Percentiles rank a stretch among this genome's conserved stretches.
Conservation (phyloP, 2,888 invertebrate genomes). For the Drosophila histrio region DNA sequence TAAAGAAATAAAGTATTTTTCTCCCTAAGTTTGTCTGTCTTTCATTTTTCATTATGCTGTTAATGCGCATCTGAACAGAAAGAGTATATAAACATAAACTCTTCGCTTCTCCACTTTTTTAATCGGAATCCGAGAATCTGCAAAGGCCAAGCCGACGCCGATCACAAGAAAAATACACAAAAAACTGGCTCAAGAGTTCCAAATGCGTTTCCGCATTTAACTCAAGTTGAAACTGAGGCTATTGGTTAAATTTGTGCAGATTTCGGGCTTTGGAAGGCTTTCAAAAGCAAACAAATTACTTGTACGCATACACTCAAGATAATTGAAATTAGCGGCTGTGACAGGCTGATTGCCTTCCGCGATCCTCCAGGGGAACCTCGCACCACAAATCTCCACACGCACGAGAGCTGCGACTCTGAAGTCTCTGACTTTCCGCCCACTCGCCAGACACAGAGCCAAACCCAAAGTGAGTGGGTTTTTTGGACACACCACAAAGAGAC, state of each 20-base stretch:
- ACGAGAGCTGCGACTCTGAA: neutral
- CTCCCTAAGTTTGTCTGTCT: conserved; percentile 9
- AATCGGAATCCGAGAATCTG: conserved; percentile 38
- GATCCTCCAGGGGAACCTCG: conserved; percentile 47
- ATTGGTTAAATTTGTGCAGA: conserved; percentile 41
- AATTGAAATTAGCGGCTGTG: conserved; percentile 77
- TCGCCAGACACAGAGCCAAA: conserved; percentile 33
- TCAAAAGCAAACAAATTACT: conserved; percentile 73
- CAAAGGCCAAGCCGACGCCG: conserved; percentile 26
- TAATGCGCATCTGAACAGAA: too few relatives aligned
- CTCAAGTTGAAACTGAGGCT: neutral
- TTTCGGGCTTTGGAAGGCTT: conserved; percentile 22
- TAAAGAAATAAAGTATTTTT: too few relatives aligned
- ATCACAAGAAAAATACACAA: conserved; percentile 19
- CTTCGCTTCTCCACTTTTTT: conserved; percentile 14
- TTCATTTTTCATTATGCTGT: too few relatives aligned
- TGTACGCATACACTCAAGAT: conserved; percentile 72
- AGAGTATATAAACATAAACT: too few relatives aligned
- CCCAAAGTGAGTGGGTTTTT: conserved; percentile 67
- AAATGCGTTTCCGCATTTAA: conserved; percentile 56
- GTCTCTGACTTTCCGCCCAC: conserved; percentile 56
- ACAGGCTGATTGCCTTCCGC: conserved; percentile 72
- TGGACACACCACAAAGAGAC: conserved; percentile 50
- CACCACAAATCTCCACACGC: conserved; percentile 60
- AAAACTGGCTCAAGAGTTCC: conserved; percentile 34